Conservation (phyloP, 2,113 vertebrate genomes). For the Dromaius novaehollandiae region DNA sequence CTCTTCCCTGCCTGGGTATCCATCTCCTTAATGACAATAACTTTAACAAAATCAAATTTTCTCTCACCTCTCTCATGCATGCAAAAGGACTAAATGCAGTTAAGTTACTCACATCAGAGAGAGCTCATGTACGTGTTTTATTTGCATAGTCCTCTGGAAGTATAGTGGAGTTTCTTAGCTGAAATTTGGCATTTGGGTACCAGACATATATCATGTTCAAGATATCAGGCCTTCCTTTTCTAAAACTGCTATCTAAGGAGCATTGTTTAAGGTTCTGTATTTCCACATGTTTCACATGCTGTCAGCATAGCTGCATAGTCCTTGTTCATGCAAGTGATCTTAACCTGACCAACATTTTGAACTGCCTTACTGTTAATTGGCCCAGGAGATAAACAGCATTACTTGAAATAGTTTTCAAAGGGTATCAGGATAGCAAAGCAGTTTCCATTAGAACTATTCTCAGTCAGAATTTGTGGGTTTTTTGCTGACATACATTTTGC, state of each 20-base stretch:
- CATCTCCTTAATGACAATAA: neutral
- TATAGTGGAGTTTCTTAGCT: neutral
- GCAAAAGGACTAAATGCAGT: neutral
- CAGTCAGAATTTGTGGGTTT: neutral
- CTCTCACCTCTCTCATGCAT: neutral
- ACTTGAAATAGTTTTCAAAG: neutral
- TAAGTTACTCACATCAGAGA: neutral
- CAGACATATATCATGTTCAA: neutral
- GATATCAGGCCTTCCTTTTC: neutral
- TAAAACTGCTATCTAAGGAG: neutral
- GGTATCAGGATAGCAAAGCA: neutral
- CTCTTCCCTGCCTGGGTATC: neutral
- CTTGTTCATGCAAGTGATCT: neutral
- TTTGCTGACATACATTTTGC: neutral
- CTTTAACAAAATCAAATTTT: neutral
- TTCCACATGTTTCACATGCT: neutral
- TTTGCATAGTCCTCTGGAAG: neutral
- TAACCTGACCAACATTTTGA: neutral
- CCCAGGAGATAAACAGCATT: neutral
- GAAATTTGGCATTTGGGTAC: neutral
- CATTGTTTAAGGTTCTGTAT: neutral
- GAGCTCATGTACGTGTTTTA: neutral
- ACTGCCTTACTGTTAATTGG: neutral
- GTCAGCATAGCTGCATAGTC: neutral
- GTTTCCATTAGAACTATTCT: neutral